phyloP scores from a whole-genome alignment of 2,888 invertebrate species.

The Drosophila buzzatii region DNA sequence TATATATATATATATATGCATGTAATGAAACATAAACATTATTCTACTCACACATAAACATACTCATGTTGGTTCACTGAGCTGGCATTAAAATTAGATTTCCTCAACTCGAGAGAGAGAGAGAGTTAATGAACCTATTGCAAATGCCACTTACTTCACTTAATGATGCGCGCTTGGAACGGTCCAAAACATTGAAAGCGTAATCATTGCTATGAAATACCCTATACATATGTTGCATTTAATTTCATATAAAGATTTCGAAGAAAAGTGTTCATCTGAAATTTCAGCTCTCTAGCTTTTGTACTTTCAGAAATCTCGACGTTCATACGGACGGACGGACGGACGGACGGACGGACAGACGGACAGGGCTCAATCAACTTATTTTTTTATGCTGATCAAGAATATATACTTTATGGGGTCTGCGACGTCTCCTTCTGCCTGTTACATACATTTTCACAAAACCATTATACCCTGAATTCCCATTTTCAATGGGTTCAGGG shows the following conservation, averaged over 20 bases:
- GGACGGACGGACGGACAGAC: no score
- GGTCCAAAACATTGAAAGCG: not conserved
- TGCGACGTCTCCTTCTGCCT: no score
- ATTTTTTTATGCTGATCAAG: no score
- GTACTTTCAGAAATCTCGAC: no score
- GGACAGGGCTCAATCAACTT: no score
- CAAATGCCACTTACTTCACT: constrained; percentile 24
- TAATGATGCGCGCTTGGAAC: constrained; percentile 18
- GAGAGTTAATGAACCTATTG: constrained; percentile 24
- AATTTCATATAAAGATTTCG: not conserved
- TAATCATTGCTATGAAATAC: not conserved
- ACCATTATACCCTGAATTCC: no score
- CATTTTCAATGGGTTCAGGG: no score
- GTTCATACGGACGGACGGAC: no score
- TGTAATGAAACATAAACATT: not conserved
- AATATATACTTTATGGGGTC: no score
- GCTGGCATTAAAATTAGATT: constrained; percentile 7
- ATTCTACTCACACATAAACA: not conserved
- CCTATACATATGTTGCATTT: not conserved
- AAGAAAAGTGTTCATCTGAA: no score
- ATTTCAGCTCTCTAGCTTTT: no score
- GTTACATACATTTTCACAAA: no score
- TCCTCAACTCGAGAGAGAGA: constrained; percentile 9
- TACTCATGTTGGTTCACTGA: not conserved
- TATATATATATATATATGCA: not conserved